phyloP scores from a whole-genome alignment of 2,113 vertebrate genomes.

The Macrotis lagotis region DNA sequence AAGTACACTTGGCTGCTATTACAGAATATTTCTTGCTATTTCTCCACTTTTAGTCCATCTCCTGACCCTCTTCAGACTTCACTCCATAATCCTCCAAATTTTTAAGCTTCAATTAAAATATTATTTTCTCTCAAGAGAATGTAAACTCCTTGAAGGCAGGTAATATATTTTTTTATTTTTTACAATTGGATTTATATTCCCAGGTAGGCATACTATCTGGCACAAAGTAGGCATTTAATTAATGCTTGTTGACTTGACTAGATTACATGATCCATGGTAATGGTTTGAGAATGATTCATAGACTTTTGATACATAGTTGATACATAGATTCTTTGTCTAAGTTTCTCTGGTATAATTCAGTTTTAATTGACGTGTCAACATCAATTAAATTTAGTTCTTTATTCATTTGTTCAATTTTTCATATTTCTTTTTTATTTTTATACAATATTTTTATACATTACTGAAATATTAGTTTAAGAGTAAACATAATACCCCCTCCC shows the following conservation, averaged over 20 bases:
- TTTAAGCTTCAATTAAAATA: background rate
- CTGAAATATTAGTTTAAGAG: too few relatives aligned
- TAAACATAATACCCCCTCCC: too few relatives aligned
- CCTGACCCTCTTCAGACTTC: background rate
- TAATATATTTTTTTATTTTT: background rate
- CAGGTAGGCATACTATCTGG: background rate
- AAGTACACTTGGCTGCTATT: background rate
- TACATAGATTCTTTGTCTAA: background rate
- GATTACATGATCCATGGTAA: background rate
- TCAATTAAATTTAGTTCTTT: background rate
- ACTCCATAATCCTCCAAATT: background rate
- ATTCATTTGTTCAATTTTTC: background rate
- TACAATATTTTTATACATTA: too few relatives aligned
- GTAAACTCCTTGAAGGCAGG: background rate
- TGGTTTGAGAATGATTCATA: background rate
- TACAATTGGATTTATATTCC: background rate
- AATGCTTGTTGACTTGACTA: background rate
- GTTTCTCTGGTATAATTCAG: background rate
- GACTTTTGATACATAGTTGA: too few relatives aligned
- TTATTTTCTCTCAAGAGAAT: background rate
- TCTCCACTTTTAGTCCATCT: background rate
- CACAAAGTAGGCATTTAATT: background rate
- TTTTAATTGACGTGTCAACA: slow-evolving; percentile 11
- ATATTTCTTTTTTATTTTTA: too few relatives aligned
- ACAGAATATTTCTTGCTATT: background rate